Evolutionary conservation across 1,140 invertebrate genomes (phyloP).

Genomic region (Glossosoma conforme): DNA sequence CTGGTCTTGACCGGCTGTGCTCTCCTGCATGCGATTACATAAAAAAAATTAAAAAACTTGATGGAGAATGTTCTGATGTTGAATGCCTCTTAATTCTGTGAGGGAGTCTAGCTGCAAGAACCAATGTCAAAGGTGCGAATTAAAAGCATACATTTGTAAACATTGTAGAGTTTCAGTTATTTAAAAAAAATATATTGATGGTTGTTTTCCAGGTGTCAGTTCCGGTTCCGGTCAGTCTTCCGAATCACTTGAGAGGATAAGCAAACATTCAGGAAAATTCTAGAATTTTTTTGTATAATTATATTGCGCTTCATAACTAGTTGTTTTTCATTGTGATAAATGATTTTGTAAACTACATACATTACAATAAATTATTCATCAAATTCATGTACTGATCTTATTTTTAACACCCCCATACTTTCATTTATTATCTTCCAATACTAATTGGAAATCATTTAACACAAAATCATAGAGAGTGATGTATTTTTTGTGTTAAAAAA

Average conservation of each 20-base stretch:
- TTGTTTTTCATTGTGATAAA: conserved; percentile 19
- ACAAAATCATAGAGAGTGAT: too few species aligned
- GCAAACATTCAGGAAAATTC: neutral
- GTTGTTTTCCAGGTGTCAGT: conserved; percentile 23
- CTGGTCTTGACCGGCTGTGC: too few species aligned
- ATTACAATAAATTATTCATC: conserved; percentile 4
- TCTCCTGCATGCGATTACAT: too few species aligned
- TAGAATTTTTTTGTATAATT: neutral
- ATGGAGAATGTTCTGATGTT: too few species aligned
- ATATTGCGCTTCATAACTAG: conserved; percentile 4
- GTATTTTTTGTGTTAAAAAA: too few species aligned
- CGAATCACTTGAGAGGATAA: conserved; percentile 15
- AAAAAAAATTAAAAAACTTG: too few species aligned
- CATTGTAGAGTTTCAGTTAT: neutral
- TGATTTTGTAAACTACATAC: conserved; percentile 17
- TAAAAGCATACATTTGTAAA: too few species aligned
- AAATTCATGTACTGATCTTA: neutral
- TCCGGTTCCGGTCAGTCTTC: conserved; percentile 28
- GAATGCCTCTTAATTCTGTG: too few species aligned
- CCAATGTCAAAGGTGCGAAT: too few species aligned
- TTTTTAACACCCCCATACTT: neutral
- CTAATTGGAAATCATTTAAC: too few species aligned
- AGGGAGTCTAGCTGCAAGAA: too few species aligned
- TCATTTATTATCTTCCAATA: too few species aligned
- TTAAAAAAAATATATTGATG: neutral